phyloP scores from a whole-genome alignment of 2,113 vertebrate genomes.

The human (Homo sapiens) region GRCh38 chr15:34484501-34485000 shows the following conservation, averaged over 20 bases:
- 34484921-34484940: too few species aligned
- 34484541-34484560: constrained; percentile 30
- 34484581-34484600: constrained; percentile 41
- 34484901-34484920: too few species aligned
- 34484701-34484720: neutral
- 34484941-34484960: too few species aligned
- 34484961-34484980: too few species aligned
- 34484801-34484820: too few species aligned
- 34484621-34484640: constrained; percentile 13
- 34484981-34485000: too few species aligned
- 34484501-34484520: constrained; percentile 68
- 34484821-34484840: too few species aligned
- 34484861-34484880: too few species aligned
- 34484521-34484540: constrained; percentile 48
- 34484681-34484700: neutral
- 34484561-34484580: constrained; percentile 31
- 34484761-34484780: too few species aligned
- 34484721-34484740: accelerated
- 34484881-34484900: too few species aligned
- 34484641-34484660: neutral
- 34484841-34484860: too few species aligned
- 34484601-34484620: neutral
- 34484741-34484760: neutral
- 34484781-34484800: too few species aligned
- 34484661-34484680: neutral